phyloP scores from a whole-genome alignment of 2,797 vertebrate species.

The Neosilurus hyrtlii region DNA sequence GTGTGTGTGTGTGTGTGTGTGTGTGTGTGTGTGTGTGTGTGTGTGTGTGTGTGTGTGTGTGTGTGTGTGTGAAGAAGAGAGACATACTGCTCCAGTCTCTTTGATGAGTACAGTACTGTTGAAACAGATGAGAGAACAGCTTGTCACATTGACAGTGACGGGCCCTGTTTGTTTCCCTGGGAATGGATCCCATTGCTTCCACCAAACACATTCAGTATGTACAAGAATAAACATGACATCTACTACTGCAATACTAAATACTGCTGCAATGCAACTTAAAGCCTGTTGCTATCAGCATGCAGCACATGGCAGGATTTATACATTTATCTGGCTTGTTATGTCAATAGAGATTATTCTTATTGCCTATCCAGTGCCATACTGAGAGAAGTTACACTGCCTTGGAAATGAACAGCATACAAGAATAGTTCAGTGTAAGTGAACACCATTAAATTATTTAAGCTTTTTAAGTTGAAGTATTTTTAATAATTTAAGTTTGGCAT shows the following conservation, averaged over 20 bases:
- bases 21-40: slow-evolving; percentile 57
- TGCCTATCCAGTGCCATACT: background rate
- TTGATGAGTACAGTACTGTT: slow-evolving; percentile 48
- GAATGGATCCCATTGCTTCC: slow-evolving; percentile 24
- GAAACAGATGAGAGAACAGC: slow-evolving; percentile 55
- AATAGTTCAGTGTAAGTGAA: background rate
- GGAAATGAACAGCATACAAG: background rate
- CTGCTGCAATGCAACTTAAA: slow-evolving; percentile 36
- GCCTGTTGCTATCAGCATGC: slow-evolving; percentile 31
- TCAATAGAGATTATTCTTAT: slow-evolving; percentile 11
- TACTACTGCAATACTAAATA: slow-evolving; percentile 30
- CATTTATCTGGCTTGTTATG: slow-evolving; percentile 11
- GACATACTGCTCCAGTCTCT: slow-evolving; percentile 15
- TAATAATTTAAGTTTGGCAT: background rate
- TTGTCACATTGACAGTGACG: slow-evolving; percentile 52
- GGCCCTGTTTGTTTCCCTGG: slow-evolving; percentile 47
- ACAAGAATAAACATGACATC: slow-evolving; percentile 47
- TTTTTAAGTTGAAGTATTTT: background rate
- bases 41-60: slow-evolving; percentile 23
- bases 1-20: slow-evolving; percentile 27
- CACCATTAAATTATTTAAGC: background rate
- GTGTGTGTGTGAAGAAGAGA: slow-evolving; percentile 11
- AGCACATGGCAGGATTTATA: slow-evolving; percentile 21
- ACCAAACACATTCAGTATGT: slow-evolving; percentile 42
- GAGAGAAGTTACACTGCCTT: background rate